Conservation (phyloP, 2,113 vertebrate genomes). For the Rhinoderma darwinii region DNA sequence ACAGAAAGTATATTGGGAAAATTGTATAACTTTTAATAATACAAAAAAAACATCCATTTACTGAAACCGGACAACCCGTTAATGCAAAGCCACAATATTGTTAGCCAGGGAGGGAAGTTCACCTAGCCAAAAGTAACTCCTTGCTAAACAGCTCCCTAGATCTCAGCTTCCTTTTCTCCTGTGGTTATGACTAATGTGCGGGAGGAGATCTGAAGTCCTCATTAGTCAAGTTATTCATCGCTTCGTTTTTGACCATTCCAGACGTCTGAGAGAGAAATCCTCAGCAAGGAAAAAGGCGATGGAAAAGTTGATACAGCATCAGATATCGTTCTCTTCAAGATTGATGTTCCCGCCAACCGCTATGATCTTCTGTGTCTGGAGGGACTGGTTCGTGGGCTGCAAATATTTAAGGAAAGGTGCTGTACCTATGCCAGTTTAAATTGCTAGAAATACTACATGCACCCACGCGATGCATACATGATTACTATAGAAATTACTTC, state of each 20-base stretch:
- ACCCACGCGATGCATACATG: no score
- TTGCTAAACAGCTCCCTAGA: background rate
- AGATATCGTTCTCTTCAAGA: constrained; percentile 91
- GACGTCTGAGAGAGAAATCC: constrained; percentile 95
- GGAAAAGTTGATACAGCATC: constrained; percentile 88
- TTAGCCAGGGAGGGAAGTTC: no score
- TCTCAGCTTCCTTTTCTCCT: background rate
- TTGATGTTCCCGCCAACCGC: constrained; percentile 95
- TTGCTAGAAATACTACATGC: no score
- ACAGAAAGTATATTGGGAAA: no score
- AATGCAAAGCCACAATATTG: no score
- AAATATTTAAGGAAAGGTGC: constrained; percentile 95
- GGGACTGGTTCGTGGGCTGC: constrained; percentile 90
- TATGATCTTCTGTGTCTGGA: constrained; percentile 97
- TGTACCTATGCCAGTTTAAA: background rate
- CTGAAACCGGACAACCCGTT: no score
- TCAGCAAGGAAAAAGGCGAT: constrained; percentile 91
- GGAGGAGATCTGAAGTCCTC: background rate
- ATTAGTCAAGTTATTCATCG: background rate
- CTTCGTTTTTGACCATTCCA: constrained; percentile 66
- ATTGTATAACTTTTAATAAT: no score
- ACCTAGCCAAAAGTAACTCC: no score
- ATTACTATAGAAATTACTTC: no score
- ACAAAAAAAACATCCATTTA: no score
- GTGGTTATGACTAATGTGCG: background rate